Base-by-base conservation (phyloP, 2,113 vertebrate genomes). In the Dryoscopus gambensis region DNA sequence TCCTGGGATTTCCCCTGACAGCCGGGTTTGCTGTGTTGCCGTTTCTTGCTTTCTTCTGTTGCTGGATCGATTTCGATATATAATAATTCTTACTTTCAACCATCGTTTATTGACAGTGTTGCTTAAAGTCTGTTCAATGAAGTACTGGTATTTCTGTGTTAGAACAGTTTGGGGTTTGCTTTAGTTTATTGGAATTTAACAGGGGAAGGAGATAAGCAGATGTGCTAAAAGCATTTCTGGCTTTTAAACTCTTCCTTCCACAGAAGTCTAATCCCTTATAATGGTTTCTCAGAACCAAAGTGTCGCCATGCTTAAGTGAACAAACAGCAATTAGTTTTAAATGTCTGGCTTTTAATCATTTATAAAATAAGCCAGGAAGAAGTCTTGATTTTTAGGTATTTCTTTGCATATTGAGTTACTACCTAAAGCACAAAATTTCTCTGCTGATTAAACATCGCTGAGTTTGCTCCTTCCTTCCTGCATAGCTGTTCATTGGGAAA, bases 71-170 rank as follows among this genome's bases (percentile, higher is more conserved):
- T 71, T 62, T 85, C 78, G 6, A 46, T 53, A 2, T 8, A 5
- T 20, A 59, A 53, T 33, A 2, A 0, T 39, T 15, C 3, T 13
- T 40, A 1, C 49, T 89, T 84, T 53, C 13, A 46, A 2, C 30
- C 1, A 1, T 30, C 1, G 1, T 31, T 87, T 74, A 27, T 20
- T 24, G n/a, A 12, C 39, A 35, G 0, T 7, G 7, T 28, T 10
- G 17, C 50, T 50, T 23, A 18, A 35, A 40, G 1, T 22, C 30
- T 44, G 13, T 1, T 17, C 13, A 27, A 10, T 3, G 3, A 37
- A 69, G 23, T 27, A 14, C 22, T 30, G 5, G 15, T 23, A 15
- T 62, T 35, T 57, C 3, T n/a, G n/a, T 63, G 1, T 21, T 35
- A 30, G 35, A 77, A 21, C 15, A 30, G 12, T 24, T 39, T n/a